These are phyloP conservation scores for Pteria penguin DNA, from an alignment of 2,888 invertebrate species.

Conservation along the genomic window DNA sequence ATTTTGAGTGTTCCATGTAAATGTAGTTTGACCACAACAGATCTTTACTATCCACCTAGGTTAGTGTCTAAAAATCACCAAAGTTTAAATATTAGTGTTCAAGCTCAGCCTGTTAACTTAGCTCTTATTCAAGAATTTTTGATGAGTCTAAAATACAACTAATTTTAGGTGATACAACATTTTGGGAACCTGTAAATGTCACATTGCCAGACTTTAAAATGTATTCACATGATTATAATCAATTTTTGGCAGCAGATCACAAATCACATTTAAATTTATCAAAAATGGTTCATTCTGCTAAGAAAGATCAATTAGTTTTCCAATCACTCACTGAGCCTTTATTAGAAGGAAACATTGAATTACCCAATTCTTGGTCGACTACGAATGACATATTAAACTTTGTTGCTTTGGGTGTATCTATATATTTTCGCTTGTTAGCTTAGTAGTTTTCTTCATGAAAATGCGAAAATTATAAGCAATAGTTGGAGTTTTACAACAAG, in stretches of 20 bases:
- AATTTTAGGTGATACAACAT: conserved; percentile 14
- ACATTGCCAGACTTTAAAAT: conserved; percentile 7
- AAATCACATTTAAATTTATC: not conserved
- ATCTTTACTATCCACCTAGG: conserved; percentile 2
- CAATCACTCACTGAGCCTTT: not conserved
- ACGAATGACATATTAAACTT: conserved; percentile 8
- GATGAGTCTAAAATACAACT: not conserved
- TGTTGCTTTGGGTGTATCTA: conserved; percentile 9
- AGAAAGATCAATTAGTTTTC: conserved; percentile 13
- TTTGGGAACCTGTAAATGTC: conserved; percentile 1
- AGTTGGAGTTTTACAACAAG: conserved; percentile 4
- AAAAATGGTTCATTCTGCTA: conserved; percentile 24
- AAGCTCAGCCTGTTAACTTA: conserved; percentile 16
- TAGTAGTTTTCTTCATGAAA: not conserved
- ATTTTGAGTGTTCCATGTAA: conserved; percentile 28
- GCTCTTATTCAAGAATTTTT: conserved; percentile 20
- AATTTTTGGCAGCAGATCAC: conserved; percentile 9
- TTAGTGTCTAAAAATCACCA: not conserved
- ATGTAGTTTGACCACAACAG: not conserved
- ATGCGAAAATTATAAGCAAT: not conserved
- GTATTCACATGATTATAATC: not conserved
- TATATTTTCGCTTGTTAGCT: not conserved
- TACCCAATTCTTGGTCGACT: conserved; percentile 13
- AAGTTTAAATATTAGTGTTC: not conserved
- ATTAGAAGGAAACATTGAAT: conserved; percentile 1